Percentiles rank a stretch among this genome's conserved stretches.
Conservation (phyloP, 2,797 vertebrate genomes). For the Spatula versicolor region DNA sequence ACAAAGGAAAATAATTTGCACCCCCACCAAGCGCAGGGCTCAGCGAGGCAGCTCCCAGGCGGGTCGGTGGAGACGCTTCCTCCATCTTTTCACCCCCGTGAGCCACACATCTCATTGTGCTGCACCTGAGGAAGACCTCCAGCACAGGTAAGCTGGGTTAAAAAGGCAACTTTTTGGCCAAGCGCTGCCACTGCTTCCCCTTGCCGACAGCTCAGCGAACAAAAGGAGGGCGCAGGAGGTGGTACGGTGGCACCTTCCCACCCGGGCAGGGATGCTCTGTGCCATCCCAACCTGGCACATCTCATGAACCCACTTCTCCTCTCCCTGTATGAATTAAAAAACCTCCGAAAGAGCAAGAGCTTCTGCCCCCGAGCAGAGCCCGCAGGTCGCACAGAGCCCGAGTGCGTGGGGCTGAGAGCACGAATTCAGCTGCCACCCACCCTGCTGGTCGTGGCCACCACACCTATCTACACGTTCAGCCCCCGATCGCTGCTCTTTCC, state of each 20-base stretch:
- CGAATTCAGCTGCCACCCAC: slow-evolving; percentile 45
- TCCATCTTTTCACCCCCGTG: slow-evolving; percentile 70
- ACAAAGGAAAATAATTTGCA: slow-evolving; percentile 82
- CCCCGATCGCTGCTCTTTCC: slow-evolving; percentile 7
- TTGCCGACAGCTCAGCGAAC: slow-evolving; percentile 1
- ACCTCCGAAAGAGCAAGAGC: neutral
- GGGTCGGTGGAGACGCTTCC: slow-evolving; percentile 58
- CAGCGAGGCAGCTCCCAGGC: slow-evolving; percentile 49
- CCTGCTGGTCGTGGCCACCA: neutral
- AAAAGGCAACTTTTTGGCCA: slow-evolving; percentile 16
- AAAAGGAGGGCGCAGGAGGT: neutral
- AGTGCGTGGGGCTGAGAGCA: neutral
- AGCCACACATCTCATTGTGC: slow-evolving; percentile 72
- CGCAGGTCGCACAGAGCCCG: neutral
- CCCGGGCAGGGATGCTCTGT: neutral
- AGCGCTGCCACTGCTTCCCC: neutral
- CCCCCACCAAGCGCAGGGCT: slow-evolving; percentile 52
- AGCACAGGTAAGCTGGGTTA: neutral
- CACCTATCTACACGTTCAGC: slow-evolving; percentile 40
- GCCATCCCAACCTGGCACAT: neutral
- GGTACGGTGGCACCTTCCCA: neutral
- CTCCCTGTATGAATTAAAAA: too few species aligned
- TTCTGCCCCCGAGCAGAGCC: slow-evolving; percentile 20
- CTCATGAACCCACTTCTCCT: neutral
- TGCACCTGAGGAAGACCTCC: slow-evolving; percentile 24